Conservation (phyloP, 1,140 invertebrate species). For the Pissodes strobi region DNA sequence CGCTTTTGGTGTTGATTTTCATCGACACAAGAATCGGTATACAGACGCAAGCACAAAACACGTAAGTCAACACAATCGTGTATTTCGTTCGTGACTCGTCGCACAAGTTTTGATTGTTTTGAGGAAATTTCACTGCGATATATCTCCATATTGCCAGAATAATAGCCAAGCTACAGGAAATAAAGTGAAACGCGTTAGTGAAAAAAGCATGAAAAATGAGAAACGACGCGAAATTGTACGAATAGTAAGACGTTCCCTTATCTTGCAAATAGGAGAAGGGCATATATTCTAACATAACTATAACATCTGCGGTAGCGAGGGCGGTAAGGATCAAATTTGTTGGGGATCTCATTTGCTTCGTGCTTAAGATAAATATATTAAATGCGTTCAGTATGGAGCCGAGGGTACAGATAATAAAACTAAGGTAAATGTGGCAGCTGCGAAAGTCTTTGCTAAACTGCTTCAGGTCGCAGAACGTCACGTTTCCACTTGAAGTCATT, state of each 20-base stretch:
- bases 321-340: slow-evolving; percentile 86
- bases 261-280: slow-evolving; percentile 80
- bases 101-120: slow-evolving; percentile 78
- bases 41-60: slow-evolving; percentile 82
- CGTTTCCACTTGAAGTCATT: slow-evolving; percentile 20
- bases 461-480: slow-evolving; percentile 57
- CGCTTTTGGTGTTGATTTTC: slow-evolving; percentile 58
- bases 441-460: slow-evolving; percentile 58
- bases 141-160: slow-evolving; percentile 92
- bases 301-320: slow-evolving; percentile 87
- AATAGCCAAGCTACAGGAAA: slow-evolving; percentile 90
- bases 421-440: slow-evolving; percentile 72
- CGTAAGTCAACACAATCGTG: slow-evolving; percentile 78
- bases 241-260: slow-evolving; percentile 61
- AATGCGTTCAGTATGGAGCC: slow-evolving; percentile 91
- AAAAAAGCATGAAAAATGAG: slow-evolving; percentile 85
- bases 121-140: slow-evolving; percentile 82
- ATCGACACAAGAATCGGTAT: slow-evolving; percentile 81
- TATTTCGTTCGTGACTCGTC: slow-evolving; percentile 70
- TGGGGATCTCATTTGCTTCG: slow-evolving; percentile 83
- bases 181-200: slow-evolving; percentile 84
- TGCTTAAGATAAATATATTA: slow-evolving; percentile 92
- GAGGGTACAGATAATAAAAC: slow-evolving; percentile 83
- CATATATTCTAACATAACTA: slow-evolving; percentile 93
- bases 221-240: slow-evolving; percentile 80